Evolutionary conservation across 2,113 vertebrate genomes (phyloP).

Genomic region (Albula glossodonta): DNA sequence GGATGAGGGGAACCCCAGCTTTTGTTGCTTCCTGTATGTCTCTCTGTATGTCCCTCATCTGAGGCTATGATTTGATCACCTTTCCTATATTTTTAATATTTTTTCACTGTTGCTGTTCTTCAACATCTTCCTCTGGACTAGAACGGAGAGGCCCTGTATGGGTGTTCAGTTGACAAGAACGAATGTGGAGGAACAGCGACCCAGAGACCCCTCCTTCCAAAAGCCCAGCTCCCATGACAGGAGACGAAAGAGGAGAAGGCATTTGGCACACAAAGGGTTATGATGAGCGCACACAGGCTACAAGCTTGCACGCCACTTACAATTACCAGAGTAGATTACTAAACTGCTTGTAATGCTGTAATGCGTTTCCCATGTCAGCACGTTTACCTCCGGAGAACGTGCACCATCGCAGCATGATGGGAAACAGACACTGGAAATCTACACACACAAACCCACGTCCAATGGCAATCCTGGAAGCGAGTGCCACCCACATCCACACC

Average conservation of each 20-base stretch:
- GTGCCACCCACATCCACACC: background rate
- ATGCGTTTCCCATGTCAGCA: constrained; percentile 59
- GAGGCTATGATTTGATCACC: background rate
- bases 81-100: background rate
- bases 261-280: constrained; percentile 28
- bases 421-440: constrained; percentile 61
- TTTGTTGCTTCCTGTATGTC: background rate
- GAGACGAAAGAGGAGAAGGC: background rate
- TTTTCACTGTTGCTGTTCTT: background rate
- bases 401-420: constrained; percentile 46
- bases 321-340: constrained; percentile 56
- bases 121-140: background rate
- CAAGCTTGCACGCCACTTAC: constrained; percentile 36
- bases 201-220: too few relatives aligned
- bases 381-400: constrained; percentile 38
- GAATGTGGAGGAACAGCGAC: background rate
- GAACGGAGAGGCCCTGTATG: background rate
- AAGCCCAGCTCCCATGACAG: background rate
- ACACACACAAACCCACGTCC: background rate
- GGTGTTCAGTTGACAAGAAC: background rate
- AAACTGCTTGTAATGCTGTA: constrained; percentile 50
- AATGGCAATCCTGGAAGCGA: background rate
- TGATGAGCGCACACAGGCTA: constrained; percentile 8
- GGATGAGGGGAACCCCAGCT: constrained; percentile 2
- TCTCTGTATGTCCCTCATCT: background rate